Percentiles rank a stretch among this genome's conserved stretches.
These are phyloP conservation scores for Dendrolimus kikuchii DNA, from an alignment of 1,140 invertebrate genomes.

Conservation along the genomic window DNA sequence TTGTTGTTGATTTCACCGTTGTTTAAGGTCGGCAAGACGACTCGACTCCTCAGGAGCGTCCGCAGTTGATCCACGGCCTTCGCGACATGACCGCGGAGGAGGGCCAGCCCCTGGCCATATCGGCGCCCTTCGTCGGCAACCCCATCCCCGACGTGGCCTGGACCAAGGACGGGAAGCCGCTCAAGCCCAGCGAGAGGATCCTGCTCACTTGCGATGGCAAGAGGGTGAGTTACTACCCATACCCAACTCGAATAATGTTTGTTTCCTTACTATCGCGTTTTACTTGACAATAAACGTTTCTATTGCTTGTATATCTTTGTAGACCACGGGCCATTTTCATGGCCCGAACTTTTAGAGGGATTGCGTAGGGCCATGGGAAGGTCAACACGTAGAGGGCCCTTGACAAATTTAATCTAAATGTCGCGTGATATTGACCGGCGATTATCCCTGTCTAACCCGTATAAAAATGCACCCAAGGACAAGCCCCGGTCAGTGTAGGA, in stretches of 20 bases:
- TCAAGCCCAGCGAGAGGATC: conserved; percentile 77
- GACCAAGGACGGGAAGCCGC: conserved; percentile 83
- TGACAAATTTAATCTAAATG: no score
- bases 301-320: no score
- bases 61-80: conserved; percentile 82
- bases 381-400: no score
- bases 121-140: conserved; percentile 85
- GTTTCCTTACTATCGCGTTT: neutral
- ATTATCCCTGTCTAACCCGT: no score
- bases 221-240: conserved; percentile 64
- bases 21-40: conserved; percentile 72
- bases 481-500: no score
- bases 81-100: conserved; percentile 85
- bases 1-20: no score
- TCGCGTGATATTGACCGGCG: no score
- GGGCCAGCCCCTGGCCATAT: conserved; percentile 78
- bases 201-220: conserved; percentile 86
- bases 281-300: no score
- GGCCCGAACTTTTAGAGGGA: no score
- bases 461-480: no score
- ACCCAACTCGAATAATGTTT: neutral
- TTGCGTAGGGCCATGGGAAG: no score
- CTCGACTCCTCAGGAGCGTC: conserved; percentile 79
- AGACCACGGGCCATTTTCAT: no score
- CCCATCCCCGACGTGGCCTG: conserved; percentile 89